These are phyloP conservation scores for Horisme vitalbata DNA, from an alignment of 2,888 invertebrate species.

Conservation along the genomic window DNA sequence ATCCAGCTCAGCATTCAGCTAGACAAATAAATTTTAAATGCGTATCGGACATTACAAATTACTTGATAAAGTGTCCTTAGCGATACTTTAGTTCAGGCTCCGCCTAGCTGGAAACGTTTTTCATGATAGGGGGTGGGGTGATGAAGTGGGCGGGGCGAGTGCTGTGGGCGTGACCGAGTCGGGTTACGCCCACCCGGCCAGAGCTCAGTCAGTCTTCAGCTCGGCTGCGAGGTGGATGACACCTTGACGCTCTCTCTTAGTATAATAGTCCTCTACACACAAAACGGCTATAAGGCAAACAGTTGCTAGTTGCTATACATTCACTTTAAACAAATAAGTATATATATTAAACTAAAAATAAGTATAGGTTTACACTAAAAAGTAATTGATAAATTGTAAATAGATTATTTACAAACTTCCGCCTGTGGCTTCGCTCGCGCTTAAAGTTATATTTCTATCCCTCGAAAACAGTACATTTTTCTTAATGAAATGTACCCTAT, in stretches of 20 bases:
- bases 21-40: slow-evolving; percentile 69
- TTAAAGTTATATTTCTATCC: too few species aligned
- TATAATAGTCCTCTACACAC: neutral
- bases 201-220: slow-evolving; percentile 72
- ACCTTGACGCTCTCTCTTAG: slow-evolving; percentile 36
- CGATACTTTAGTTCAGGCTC: slow-evolving; percentile 64
- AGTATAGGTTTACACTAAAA: too few species aligned
- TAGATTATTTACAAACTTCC: too few species aligned
- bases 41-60: slow-evolving; percentile 76
- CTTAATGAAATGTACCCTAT: too few species aligned
- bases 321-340: too few species aligned
- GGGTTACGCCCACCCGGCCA: slow-evolving; percentile 59
- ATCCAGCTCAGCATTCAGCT: slow-evolving; percentile 29
- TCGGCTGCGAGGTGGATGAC: slow-evolving; percentile 62
- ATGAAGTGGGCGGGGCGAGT: slow-evolving; percentile 52
- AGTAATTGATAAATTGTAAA: too few species aligned
- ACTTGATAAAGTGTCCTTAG: slow-evolving; percentile 80
- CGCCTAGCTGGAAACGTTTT: slow-evolving; percentile 78
- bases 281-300: too few species aligned
- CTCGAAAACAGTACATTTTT: too few species aligned
- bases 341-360: too few species aligned
- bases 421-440: too few species aligned
- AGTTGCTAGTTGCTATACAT: too few species aligned
- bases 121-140: slow-evolving; percentile 53
- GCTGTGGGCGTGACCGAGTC: slow-evolving; percentile 43